Percentiles rank a stretch among this genome's conserved stretches.
Conservation (phyloP, 2,797 vertebrate genomes). For the Malacoctenus gilli region DNA sequence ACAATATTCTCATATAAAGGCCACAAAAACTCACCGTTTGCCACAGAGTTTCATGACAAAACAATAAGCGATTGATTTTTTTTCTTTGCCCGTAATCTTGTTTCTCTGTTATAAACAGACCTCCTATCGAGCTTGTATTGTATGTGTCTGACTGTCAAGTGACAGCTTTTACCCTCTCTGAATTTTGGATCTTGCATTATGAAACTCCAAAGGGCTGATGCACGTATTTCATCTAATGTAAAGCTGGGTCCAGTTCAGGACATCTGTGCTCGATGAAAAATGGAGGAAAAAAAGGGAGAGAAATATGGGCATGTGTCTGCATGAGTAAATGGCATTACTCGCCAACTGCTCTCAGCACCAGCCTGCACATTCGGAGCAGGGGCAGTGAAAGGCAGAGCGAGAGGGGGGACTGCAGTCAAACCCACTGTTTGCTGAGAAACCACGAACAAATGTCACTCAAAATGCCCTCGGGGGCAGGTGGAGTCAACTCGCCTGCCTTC, state of each 20-base stretch:
- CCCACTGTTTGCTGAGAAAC: constrained; percentile 47
- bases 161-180: constrained; percentile 20
- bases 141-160: constrained; percentile 2
- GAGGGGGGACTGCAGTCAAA: constrained; percentile 38
- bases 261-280: constrained; percentile 40
- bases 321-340: constrained; percentile 55
- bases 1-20: constrained; percentile 32
- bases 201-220: constrained; percentile 6
- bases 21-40: constrained; percentile 30
- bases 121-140: constrained; percentile 1
- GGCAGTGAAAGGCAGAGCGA: constrained; percentile 27
- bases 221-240: constrained; percentile 33
- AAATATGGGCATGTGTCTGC: constrained; percentile 50
- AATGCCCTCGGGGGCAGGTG: constrained; percentile 31
- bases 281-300: constrained; percentile 23
- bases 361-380: constrained; percentile 34
- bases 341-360: constrained; percentile 43
- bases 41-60: constrained; percentile 34
- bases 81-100: constrained; percentile 18
- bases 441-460: constrained; percentile 56
- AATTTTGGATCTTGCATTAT: constrained; percentile 19
- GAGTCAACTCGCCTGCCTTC: constrained; percentile 15
- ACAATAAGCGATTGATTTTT: constrained; percentile 38
- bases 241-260: constrained; percentile 34
- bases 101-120: constrained; percentile 13